These are phyloP conservation scores for Scolanthus callimorphus DNA, from an alignment of 92 coral and sea anemone genomes.

Conservation along the genomic window DNA sequence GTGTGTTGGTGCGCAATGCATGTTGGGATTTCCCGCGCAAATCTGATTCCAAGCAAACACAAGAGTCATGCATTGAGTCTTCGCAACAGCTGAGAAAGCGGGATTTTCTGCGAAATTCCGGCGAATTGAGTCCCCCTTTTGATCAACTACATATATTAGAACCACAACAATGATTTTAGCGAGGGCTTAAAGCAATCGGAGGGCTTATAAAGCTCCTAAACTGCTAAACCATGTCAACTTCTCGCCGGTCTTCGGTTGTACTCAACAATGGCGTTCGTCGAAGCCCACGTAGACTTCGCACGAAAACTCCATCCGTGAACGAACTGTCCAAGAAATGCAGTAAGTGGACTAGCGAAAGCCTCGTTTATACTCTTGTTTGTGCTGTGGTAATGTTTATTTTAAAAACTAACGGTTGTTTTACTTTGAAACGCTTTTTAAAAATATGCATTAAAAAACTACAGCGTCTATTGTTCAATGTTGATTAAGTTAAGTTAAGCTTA, in stretches of 20 bases:
- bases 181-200: no score
- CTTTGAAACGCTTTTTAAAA: no score
- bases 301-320: slow-evolving; percentile 95
- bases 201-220: no score
- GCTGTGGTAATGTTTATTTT: no score
- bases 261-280: slow-evolving; percentile 51
- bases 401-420: no score
- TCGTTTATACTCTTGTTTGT: no score
- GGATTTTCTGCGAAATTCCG: background rate
- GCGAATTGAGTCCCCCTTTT: background rate
- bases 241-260: slow-evolving; percentile 42
- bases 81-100: slow-evolving; percentile 24
- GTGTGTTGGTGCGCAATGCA: slow-evolving; percentile 16
- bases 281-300: slow-evolving; percentile 78
- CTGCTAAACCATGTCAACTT: slow-evolving; percentile 59
- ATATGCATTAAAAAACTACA: no score
- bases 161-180: no score
- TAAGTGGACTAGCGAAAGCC: slow-evolving; percentile 60
- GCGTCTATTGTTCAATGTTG: no score
- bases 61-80: background rate
- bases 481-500: no score
- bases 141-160: no score
- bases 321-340: slow-evolving; percentile 88
- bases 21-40: slow-evolving; percentile 99
- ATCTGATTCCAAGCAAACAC: slow-evolving; percentile 9